Conservation (phyloP, 2,113 vertebrate genomes). For the Anguilla rostrata region DNA sequence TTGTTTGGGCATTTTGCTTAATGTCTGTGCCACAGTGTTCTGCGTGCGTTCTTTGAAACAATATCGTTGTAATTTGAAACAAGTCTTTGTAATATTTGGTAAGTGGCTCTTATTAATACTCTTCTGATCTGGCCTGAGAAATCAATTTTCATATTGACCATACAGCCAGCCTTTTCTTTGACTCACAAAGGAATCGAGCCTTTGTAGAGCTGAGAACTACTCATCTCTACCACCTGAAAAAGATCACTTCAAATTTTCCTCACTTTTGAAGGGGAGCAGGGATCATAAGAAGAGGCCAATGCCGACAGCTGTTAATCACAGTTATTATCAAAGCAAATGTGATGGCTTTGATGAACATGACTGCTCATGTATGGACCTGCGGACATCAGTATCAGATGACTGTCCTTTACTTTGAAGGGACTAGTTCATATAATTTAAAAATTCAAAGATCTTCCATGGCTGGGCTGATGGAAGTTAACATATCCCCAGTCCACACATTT, state of each 20-base stretch:
- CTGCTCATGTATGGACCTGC: background rate
- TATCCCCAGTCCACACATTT: too few relatives aligned
- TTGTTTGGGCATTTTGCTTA: background rate
- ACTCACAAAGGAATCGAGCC: background rate
- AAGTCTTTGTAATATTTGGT: background rate
- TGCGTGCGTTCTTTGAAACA: background rate
- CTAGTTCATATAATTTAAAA: background rate
- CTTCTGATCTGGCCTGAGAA: background rate
- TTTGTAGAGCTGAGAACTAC: conserved; percentile 1
- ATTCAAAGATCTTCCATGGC: too few relatives aligned
- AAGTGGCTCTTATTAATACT: background rate
- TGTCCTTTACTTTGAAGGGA: background rate
- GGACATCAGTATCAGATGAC: background rate
- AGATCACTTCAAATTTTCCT: background rate
- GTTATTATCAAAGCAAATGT: background rate
- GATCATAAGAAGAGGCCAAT: background rate
- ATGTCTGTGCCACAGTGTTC: background rate
- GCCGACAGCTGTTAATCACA: background rate
- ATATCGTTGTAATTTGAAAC: background rate
- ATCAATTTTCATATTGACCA: background rate
- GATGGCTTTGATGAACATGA: background rate
- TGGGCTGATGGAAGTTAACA: too few relatives aligned
- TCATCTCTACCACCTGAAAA: background rate
- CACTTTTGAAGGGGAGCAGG: background rate
- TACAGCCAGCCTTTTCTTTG: background rate